A percentile compares a stretch with the other conserved stretches of the same genome.
phyloP scores from a whole-genome alignment of 2,888 invertebrate genomes.

The Nipponacmea schrenckii region DNA sequence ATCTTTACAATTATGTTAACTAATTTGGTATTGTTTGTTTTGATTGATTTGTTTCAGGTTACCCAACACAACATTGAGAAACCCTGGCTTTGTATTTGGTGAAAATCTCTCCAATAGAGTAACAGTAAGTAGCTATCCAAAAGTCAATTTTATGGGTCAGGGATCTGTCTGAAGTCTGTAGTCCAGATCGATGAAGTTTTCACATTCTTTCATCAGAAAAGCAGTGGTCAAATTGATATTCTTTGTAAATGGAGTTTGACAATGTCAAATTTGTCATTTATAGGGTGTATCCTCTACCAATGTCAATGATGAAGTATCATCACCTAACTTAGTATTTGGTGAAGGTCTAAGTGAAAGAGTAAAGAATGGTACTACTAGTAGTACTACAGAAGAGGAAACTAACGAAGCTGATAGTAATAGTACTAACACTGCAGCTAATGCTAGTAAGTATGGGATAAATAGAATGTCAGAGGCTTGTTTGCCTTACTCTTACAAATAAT shows the following conservation, averaged over 20 bases:
- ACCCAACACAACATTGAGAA: conserved; percentile 39
- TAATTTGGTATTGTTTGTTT: neutral
- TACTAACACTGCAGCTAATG: no score
- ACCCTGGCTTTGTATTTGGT: conserved; percentile 67
- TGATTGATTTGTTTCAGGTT: conserved; percentile 30
- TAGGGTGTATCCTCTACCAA: neutral
- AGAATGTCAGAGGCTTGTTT: no score
- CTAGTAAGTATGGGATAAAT: no score
- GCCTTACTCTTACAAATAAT: no score
- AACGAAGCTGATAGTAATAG: neutral
- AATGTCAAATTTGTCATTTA: neutral
- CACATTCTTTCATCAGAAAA: no score
- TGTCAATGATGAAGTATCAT: neutral
- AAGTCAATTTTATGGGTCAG: no score
- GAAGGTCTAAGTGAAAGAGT: neutral
- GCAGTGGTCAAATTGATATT: no score
- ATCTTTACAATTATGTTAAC: no score
- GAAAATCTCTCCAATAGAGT: conserved; percentile 56
- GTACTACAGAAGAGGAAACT: neutral
- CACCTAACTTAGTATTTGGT: neutral
- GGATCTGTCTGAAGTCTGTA: no score
- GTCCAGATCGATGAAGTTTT: no score
- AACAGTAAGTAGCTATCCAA: conserved; percentile 43
- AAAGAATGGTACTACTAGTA: neutral
- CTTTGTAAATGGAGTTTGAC: no score